Percentiles rank a stretch among this genome's conserved stretches.
Evolutionary conservation across 2,888 invertebrate species (phyloP).

Genomic region (Mesochorus sp.): DNA sequence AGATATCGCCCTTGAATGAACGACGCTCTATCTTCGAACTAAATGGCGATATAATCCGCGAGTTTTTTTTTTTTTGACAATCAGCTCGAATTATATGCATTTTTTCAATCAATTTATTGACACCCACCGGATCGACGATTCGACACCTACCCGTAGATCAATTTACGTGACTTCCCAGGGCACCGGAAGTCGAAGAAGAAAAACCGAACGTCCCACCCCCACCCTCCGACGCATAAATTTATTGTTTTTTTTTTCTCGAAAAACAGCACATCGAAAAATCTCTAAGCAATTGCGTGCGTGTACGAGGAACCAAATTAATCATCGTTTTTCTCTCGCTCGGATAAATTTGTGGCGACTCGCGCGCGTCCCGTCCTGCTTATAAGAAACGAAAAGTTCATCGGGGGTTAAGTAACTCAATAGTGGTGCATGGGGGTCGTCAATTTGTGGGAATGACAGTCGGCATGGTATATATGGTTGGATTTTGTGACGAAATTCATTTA

Average conservation of each 20-base stretch:
- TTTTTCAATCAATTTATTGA: no score
- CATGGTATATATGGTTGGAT: conserved; percentile 66
- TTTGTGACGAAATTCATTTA: conserved; percentile 62
- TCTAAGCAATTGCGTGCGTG: background rate
- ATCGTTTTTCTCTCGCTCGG: background rate
- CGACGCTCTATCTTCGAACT: no score
- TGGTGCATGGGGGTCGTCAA: conserved; percentile 64
- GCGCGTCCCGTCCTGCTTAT: conserved; percentile 19
- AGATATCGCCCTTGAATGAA: background rate
- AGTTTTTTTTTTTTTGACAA: no score
- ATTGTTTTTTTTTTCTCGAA: no score
- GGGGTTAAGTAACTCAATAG: conserved; percentile 71
- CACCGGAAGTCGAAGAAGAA: no score
- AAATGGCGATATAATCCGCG: no score
- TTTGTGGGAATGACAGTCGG: conserved; percentile 49
- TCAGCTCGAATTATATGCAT: no score
- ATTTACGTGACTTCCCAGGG: no score
- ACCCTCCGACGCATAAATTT: no score
- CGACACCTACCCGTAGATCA: no score
- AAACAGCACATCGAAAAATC: background rate
- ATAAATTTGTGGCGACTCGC: conserved; percentile 37
- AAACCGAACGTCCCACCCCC: no score
- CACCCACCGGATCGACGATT: no score
- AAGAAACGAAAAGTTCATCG: conserved; percentile 57
- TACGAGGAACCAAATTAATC: background rate